Evolutionary conservation across 23 tunicate genomes (phyloP).

Genomic region (Trididemnum nubilum): DNA sequence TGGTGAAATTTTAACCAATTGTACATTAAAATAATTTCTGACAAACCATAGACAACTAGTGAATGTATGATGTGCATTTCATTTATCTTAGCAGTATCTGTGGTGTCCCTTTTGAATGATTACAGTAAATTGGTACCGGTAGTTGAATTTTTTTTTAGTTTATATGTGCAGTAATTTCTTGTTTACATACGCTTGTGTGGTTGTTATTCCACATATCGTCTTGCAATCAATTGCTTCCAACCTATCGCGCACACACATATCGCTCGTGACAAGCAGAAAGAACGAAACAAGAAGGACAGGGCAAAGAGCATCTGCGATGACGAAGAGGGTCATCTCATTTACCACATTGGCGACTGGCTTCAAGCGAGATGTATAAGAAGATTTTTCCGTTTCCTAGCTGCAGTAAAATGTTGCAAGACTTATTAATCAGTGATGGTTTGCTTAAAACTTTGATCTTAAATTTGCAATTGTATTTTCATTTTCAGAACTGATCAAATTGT

Average conservation of each 20-base stretch:
- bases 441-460: conserved; percentile 6
- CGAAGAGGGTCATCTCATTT: conserved; percentile 98
- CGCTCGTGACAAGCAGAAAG: conserved; percentile 80
- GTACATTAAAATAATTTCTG: no score
- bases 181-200: conserved; percentile 84
- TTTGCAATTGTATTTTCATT: neutral
- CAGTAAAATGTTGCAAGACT: conserved; percentile 60
- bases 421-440: conserved; percentile 36
- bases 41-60: no score
- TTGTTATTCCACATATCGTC: conserved; percentile 94
- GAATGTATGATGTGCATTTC: no score
- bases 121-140: no score
- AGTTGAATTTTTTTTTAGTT: no score
- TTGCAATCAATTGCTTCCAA: conserved; percentile 56
- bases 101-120: no score
- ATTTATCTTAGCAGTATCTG: no score
- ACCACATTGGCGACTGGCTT: conserved; percentile 96
- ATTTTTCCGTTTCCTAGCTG: conserved; percentile 50
- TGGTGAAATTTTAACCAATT: no score
- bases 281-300: conserved; percentile 92
- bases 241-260: conserved; percentile 45
- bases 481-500: no score
- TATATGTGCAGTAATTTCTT: no score
- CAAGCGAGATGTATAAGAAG: conserved; percentile 98
- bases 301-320: conserved; percentile 96